These are phyloP conservation scores for Salvelinus fontinalis DNA, from an alignment of 2,113 vertebrate species.

Conservation along the genomic window DNA sequence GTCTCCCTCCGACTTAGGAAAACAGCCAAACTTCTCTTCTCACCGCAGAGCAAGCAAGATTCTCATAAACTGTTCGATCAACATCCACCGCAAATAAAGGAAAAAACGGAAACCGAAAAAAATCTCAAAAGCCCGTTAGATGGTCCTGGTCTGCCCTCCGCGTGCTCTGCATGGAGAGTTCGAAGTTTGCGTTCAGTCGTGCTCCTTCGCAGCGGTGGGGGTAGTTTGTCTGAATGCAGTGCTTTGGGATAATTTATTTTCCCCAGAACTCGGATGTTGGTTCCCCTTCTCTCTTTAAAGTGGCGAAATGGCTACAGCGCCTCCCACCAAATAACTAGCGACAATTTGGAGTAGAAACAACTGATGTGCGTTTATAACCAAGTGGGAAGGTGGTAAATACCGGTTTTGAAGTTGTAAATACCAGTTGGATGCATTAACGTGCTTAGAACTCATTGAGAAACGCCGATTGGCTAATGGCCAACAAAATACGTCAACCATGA, in stretches of 20 bases:
- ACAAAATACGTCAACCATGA: too few relatives aligned
- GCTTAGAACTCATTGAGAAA: too few relatives aligned
- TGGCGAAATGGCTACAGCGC: conserved; percentile 57
- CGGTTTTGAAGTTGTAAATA: too few relatives aligned
- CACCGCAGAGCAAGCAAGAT: conserved; percentile 51
- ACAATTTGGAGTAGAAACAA: conserved; percentile 73
- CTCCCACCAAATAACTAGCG: conserved; percentile 65
- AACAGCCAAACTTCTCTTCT: conserved; percentile 77
- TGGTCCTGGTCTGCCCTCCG: conserved; percentile 55
- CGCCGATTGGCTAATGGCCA: too few relatives aligned
- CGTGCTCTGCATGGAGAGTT: conserved; percentile 60
- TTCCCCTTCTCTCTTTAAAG: conserved; percentile 69
- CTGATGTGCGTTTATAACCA: conserved; percentile 22
- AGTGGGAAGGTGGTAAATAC: too few relatives aligned
- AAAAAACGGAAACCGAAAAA: conserved; percentile 28
- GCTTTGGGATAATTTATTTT: conserved; percentile 58
- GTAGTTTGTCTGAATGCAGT: conserved; percentile 35
- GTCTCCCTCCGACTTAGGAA: conserved; percentile 62
- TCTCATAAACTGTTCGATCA: conserved; percentile 73
- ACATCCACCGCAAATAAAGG: conserved; percentile 12
- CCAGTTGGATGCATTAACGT: too few relatives aligned
- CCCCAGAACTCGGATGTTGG: conserved; percentile 64
- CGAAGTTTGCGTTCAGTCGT: conserved; percentile 61
- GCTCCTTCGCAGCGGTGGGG: conserved; percentile 55
- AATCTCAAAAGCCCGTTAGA: conserved; percentile 39